phyloP scores from a whole-genome alignment of 1,140 invertebrate species.

The Bactericera cockerelli region DNA sequence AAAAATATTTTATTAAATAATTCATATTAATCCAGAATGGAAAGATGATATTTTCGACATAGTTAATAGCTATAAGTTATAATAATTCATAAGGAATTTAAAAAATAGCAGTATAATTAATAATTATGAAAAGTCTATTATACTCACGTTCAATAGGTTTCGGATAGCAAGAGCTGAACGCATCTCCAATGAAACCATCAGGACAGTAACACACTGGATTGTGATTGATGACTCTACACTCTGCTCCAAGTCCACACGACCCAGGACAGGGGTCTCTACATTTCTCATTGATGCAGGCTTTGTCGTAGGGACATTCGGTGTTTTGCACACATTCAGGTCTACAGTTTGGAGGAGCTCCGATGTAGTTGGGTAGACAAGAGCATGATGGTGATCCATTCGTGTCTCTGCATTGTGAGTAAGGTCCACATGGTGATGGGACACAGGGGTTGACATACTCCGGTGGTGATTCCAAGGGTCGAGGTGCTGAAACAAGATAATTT shows the following conservation, averaged over 20 bases:
- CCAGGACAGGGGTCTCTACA: slow-evolving; percentile 43
- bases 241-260: slow-evolving; percentile 29
- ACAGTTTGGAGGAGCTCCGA: slow-evolving; percentile 43
- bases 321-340: slow-evolving; percentile 48
- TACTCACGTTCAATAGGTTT: slow-evolving; percentile 24
- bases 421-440: slow-evolving; percentile 50
- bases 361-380: slow-evolving; percentile 39
- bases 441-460: slow-evolving; percentile 37
- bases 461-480: slow-evolving; percentile 19
- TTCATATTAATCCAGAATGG: too few relatives aligned
- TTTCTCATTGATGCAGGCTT: slow-evolving; percentile 42
- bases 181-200: slow-evolving; percentile 47
- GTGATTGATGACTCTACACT: slow-evolving; percentile 25
- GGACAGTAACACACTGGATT: slow-evolving; percentile 44
- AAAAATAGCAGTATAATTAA: too few relatives aligned
- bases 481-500: slow-evolving; percentile 20
- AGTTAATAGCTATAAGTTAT: too few relatives aligned
- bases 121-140: too few relatives aligned
- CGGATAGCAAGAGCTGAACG: slow-evolving; percentile 40
- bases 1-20: too few relatives aligned
- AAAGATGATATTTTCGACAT: too few relatives aligned
- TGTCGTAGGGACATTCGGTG: slow-evolving; percentile 42
- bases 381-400: slow-evolving; percentile 40
- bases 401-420: slow-evolving; percentile 42
- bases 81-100: too few relatives aligned